Percentiles rank a stretch among this genome's conserved stretches.
phyloP scores from a whole-genome alignment of 2,797 vertebrate species.

The Catostomus latipinnis region DNA sequence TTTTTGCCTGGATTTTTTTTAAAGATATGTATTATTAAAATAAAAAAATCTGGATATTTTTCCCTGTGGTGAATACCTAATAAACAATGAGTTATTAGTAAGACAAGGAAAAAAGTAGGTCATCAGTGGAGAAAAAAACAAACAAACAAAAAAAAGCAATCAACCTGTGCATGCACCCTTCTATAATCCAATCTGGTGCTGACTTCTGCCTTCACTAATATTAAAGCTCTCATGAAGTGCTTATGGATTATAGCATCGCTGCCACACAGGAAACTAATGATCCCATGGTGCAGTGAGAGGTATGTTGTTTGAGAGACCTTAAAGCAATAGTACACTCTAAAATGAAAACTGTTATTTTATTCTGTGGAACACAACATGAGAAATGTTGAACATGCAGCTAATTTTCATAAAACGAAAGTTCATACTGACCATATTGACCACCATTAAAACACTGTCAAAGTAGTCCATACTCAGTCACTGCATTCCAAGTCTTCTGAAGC shows the following conservation, averaged over 20 bases:
- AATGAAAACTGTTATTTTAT: no score
- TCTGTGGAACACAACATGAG: no score
- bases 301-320: background rate
- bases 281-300: constrained; percentile 1
- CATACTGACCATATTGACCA: no score
- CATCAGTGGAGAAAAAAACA: constrained; percentile 38
- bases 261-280: constrained; percentile 13
- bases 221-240: constrained; percentile 42
- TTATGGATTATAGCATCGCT: constrained; percentile 32
- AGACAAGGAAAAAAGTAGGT: constrained; percentile 48
- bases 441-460: no score
- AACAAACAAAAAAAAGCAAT: background rate
- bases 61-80: background rate
- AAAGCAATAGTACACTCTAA: no score
- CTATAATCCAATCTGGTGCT: constrained; percentile 46
- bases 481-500: no score
- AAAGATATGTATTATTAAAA: constrained; percentile 36
- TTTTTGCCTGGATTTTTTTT: background rate
- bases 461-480: no score
- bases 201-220: constrained; percentile 38
- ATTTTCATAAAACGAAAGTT: no score
- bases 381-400: no score
- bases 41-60: constrained; percentile 11
- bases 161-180: constrained; percentile 35
- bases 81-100: constrained; percentile 16